Percentiles rank a stretch among this genome's conserved stretches.
These are phyloP conservation scores for Neomonachus schauinslandi DNA, from an alignment of 2,113 vertebrate genomes.

Conservation along the genomic window DNA sequence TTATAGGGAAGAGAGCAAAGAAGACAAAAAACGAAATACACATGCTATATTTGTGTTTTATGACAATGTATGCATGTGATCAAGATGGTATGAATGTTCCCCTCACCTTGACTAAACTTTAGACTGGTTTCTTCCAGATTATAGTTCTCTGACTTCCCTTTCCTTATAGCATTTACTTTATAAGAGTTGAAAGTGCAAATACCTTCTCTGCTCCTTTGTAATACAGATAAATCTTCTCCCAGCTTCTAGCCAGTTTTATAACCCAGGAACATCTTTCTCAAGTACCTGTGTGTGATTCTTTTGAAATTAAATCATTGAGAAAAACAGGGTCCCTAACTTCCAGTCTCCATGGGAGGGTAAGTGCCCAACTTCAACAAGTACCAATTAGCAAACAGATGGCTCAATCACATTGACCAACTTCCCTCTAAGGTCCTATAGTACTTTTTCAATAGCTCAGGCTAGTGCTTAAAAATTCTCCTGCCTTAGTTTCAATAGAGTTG, in stretches of 20 bases:
- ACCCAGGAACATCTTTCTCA: background rate
- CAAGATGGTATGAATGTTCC: background rate
- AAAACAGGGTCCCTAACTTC: background rate
- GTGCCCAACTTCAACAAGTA: background rate
- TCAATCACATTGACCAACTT: background rate
- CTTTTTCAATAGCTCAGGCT: background rate
- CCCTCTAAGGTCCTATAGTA: background rate
- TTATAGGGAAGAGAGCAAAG: background rate
- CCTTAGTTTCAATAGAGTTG: background rate
- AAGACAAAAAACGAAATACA: background rate
- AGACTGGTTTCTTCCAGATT: background rate
- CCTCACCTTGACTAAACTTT: background rate
- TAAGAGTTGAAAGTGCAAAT: background rate
- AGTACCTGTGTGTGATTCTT: background rate
- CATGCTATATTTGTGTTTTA: background rate
- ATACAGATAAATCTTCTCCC: background rate
- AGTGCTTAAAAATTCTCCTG: background rate
- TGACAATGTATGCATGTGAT: background rate
- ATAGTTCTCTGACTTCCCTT: background rate
- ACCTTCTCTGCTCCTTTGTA: background rate
- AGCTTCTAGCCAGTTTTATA: background rate
- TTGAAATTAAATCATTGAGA: background rate
- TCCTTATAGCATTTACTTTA: background rate
- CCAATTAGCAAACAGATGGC: background rate
- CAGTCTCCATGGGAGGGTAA: background rate